Base-by-base conservation (phyloP, 2,113 vertebrate species). In the Corynorhinus townsendii region DNA sequence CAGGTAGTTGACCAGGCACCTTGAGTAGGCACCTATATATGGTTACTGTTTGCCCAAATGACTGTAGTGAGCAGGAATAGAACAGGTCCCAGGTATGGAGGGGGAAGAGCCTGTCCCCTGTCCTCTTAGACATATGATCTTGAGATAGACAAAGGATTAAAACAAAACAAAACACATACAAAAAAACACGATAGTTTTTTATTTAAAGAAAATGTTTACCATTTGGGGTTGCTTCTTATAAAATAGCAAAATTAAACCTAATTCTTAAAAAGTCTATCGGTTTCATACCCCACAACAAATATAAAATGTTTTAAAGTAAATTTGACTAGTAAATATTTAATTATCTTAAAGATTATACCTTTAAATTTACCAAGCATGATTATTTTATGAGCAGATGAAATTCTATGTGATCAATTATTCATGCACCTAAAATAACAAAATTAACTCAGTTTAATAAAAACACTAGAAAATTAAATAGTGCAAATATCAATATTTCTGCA, bases 251-350 rank as follows among this genome's bases (percentile, higher is more conserved):
- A 90, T 69, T 43, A 81, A 88, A 62, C 35, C 35, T 59, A 76
- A 85, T 47, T 94, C 77, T 52, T 76, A 47, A 75, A 84, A 86
- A 82, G 45, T 45, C n/a, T 76, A 64, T 45, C 38, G 22, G 47
- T 85, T 94, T 68, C 71, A 24, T 38, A 84, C 59, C 30, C 49
- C 71, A 68, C 11, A 40, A 84, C 45, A 87, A 86, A 69, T n/a
- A 77, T n/a, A 68, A 75, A 40, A 49, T 45, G 11, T 59, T 83
- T 90, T 82, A 43, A 96, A 95, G 73, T 92, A 90, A 92, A 88
- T 54, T 71, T 15, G 8, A 72, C 80, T 90, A 49, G 66, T 95
- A 96, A 95, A 96, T 96, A 96, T 96, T 97, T 96, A 89, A 95
- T 96, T 95, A 47, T 92, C 94, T 94, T 45, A 9, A 86, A 83